Percentiles rank a stretch among this genome's conserved stretches.
These are phyloP conservation scores for Ochropleura plecta DNA, from an alignment of 2,888 invertebrate species.

Conservation along the genomic window DNA sequence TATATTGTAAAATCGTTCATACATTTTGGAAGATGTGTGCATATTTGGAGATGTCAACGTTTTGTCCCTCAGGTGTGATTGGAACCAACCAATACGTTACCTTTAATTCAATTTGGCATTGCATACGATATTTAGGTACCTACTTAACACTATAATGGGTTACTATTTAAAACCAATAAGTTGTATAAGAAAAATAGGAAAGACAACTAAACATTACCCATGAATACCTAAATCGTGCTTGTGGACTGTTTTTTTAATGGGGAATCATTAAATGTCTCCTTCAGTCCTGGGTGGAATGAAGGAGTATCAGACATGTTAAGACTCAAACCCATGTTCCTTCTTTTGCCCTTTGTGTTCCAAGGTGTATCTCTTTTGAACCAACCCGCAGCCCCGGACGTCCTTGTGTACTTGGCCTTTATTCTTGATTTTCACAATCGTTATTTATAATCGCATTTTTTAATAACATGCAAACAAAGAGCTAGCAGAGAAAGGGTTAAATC, in stretches of 20 bases:
- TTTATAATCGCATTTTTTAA: neutral
- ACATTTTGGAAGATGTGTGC: slow-evolving; percentile 3
- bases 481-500: neutral
- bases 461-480: neutral
- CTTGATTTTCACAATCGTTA: neutral
- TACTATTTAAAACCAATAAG: neutral
- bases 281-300: no score
- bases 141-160: neutral
- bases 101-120: slow-evolving; percentile 28
- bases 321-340: no score
- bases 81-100: slow-evolving; percentile 28
- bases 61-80: slow-evolving; percentile 42
- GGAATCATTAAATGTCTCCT: no score
- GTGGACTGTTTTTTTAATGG: no score
- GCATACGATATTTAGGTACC: neutral
- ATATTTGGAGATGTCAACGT: slow-evolving; percentile 3
- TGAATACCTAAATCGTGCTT: neutral
- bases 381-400: no score
- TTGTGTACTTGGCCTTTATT: neutral
- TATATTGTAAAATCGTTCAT: neutral
- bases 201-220: neutral
- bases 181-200: neutral
- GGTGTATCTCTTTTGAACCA: no score
- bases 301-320: no score
- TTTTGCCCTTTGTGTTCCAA: no score